A percentile compares a stretch with the other conserved stretches of the same genome.
Evolutionary conservation across 2,113 vertebrate species (phyloP).

Genomic region (Neolamprologus hecqui): DNA sequence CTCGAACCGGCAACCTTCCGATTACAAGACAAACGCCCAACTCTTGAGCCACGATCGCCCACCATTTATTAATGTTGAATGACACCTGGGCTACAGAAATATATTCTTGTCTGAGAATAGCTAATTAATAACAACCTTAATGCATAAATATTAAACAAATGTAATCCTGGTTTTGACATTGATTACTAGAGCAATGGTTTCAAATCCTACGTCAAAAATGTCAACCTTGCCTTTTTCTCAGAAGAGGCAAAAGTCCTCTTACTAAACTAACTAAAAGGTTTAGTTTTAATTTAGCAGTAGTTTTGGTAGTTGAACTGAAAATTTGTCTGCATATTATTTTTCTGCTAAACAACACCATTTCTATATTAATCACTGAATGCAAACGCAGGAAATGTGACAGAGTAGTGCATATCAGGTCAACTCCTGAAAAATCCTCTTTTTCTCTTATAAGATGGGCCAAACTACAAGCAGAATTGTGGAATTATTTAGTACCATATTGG

Average conservation of each 20-base stretch:
- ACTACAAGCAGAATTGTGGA: neutral
- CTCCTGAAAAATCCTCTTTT: neutral
- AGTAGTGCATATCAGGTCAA: neutral
- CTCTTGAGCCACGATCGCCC: too few relatives aligned
- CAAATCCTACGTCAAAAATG: neutral
- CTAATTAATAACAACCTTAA: neutral
- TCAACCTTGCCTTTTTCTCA: neutral
- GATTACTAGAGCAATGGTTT: neutral
- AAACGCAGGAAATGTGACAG: conserved; percentile 10
- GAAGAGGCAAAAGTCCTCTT: neutral
- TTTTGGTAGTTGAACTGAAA: neutral
- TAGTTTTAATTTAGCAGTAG: neutral
- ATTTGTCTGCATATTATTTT: neutral
- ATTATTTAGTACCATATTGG: neutral
- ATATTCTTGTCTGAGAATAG: neutral
- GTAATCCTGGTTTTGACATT: neutral
- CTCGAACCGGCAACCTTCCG: too few relatives aligned
- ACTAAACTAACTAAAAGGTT: neutral
- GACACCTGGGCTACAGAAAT: neutral
- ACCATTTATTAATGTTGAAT: neutral
- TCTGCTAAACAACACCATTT: neutral
- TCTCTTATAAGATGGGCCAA: neutral
- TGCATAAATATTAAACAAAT: neutral
- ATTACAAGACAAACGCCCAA: too few relatives aligned
- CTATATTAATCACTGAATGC: conserved; percentile 28